Evolutionary conservation across 2,113 vertebrate genomes (phyloP), one percentile per base, ranked within the genome.

Genomic region (Chaetops frenatus): DNA sequence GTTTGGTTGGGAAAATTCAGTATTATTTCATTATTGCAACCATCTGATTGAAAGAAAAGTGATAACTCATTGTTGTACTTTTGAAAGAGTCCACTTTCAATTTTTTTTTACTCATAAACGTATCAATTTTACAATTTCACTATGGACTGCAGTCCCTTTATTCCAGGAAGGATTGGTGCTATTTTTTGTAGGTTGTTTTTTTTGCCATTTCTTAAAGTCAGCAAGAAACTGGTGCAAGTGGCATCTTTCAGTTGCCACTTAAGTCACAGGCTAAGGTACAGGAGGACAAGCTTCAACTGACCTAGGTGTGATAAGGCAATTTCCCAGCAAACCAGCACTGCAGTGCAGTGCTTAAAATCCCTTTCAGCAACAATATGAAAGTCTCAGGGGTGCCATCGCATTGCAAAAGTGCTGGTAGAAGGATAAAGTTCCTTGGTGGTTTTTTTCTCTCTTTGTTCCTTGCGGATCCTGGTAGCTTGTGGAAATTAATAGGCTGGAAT

Each of bases 391-490:
- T 95, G 70, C 81, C 69, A 81, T 79, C 1, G 1, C 61, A 36
- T 84, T 79, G 65, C 45, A 81, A 57, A 95, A 95, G 72, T 81
- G 87, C 92, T 91, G 48, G 69, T 85, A 79, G 82, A 91, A 87
- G 65, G 89, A 92, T 91, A 76, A 94, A 57, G 76, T 92, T 92
- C 64, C 86, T 87, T 0, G 0, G 53, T 81, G 62, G 38, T 42
- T 94, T 94, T 96, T 56, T 95, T 84, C 80, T 91, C 14, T 93
- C 72, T 94, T 88, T 79, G 62, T 93, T 96, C 72, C 80, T 95
- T 87, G 61, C 0, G 0, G 84, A 57, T 94, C 36, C 72, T 79
- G 72, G 62, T 86, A 94, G 69, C 81, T 81, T 81, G 65, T 89
- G 73, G 83, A 91, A 94, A 87, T 96, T 89, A 91, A 92, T 65